phyloP scores from a whole-genome alignment of 2,113 vertebrate species.

The Irena cyanogastra region DNA sequence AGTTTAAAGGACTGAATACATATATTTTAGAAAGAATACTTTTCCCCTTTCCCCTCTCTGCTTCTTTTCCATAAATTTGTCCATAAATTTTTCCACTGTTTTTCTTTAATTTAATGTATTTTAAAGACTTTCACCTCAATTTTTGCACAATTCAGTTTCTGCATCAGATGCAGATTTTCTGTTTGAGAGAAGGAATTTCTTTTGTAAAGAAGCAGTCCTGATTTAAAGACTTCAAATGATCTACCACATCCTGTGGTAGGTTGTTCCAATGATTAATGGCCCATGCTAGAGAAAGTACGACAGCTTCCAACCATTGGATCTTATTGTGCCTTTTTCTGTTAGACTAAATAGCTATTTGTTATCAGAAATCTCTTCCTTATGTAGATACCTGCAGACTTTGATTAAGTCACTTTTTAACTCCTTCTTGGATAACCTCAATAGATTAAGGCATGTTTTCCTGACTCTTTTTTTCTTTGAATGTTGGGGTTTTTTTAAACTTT shows the following conservation, averaged over 20 bases:
- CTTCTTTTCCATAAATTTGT: background rate
- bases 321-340: slow-evolving; percentile 43
- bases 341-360: slow-evolving; percentile 44
- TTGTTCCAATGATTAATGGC: slow-evolving; percentile 59
- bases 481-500: background rate
- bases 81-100: background rate
- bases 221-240: slow-evolving; percentile 56
- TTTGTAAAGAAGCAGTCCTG: slow-evolving; percentile 37
- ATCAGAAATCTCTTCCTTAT: slow-evolving; percentile 58
- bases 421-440: slow-evolving; percentile 25
- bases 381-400: slow-evolving; percentile 44
- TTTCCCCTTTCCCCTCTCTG: background rate
- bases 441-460: background rate
- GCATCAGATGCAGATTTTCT: slow-evolving; percentile 20
- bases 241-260: slow-evolving; percentile 50
- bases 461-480: background rate
- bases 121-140: background rate
- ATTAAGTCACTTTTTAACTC: slow-evolving; percentile 49
- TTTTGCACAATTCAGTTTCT: background rate
- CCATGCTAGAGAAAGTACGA: slow-evolving; percentile 22
- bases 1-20: background rate
- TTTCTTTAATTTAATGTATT: background rate
- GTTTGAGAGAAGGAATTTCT: background rate
- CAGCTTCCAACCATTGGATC: slow-evolving; percentile 27
- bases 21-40: background rate